Conservation (phyloP, 2,888 invertebrate genomes). For the Molorchus minor region DNA sequence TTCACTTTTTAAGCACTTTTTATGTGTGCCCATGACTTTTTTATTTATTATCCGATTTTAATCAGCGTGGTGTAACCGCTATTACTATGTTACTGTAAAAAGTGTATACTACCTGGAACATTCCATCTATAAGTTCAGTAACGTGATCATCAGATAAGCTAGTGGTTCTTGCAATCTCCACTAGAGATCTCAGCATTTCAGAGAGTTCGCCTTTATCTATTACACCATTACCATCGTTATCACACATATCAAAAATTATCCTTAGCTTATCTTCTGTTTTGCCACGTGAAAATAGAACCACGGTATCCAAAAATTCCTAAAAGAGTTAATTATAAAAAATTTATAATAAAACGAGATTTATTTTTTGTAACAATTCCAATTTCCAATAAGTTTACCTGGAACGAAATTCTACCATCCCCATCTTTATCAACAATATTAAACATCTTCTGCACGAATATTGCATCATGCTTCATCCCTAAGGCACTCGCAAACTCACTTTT, state of each 20-base stretch:
- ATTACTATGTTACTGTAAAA: too few species aligned
- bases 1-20: too few species aligned
- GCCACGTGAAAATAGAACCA: constrained; percentile 89
- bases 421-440: constrained; percentile 97
- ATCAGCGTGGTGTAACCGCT: too few species aligned
- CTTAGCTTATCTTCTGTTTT: constrained; percentile 92
- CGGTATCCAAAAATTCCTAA: constrained; percentile 92
- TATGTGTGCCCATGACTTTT: too few species aligned
- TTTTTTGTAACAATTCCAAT: too few species aligned
- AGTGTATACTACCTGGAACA: constrained; percentile 76
- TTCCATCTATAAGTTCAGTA: constrained; percentile 91
- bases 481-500: constrained; percentile 95
- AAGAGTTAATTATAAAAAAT: constrained; percentile 39
- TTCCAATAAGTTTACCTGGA: constrained; percentile 76
- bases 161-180: constrained; percentile 92
- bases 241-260: constrained; percentile 98
- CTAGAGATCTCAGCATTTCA: constrained; percentile 91
- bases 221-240: constrained; percentile 91
- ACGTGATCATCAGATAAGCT: constrained; percentile 90
- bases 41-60: too few species aligned
- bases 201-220: constrained; percentile 94
- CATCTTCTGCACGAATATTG: constrained; percentile 96
- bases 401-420: constrained; percentile 91
- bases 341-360: too few species aligned
- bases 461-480: constrained; percentile 93